Base-by-base conservation (phyloP, 2,888 invertebrate genomes). In the Reticulitermes lucifugus region DNA sequence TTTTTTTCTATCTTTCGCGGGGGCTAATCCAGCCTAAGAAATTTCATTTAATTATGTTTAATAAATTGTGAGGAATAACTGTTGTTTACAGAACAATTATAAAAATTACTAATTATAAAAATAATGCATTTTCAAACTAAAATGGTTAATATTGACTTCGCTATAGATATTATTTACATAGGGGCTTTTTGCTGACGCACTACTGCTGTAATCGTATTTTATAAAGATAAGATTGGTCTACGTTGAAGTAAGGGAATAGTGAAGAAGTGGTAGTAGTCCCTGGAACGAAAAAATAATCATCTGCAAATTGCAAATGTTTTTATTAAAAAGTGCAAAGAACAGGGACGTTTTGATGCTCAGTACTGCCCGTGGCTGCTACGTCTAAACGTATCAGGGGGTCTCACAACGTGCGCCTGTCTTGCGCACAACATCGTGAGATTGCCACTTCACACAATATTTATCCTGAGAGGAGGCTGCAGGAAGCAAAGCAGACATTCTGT, bases 381-480 rank as follows among this genome's bases (percentile, higher is more conserved):
- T 35, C 25, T 73, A 73, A 73, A 73, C 73, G 21, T 73, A 41
- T 73, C 73, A 73, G 73, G n/a, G 7, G 65, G n/a, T 65, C 65
- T 65, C 7, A n/a, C 25, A 65, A 73, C 73, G 21, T 73, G 5
- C 7, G 73, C 73, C 73, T 73, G 35, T 73, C 35, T 73, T 73
- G 73, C 73, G 41, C 35, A 6, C 10, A 73, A 7, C 7, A 35
- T 41, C 10, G 6, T 18, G 7, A 77, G 81, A 65, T 60, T 65
- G 60, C 81, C 81, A 81, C 81, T 81, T 81, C 41, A 81, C 65
- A 81, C 83, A 84, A 84, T 84, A 84, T 84, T 84, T 84, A 84
- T 59, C 79, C 83, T 29, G 65, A 43, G 75, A 79, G 59, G 59
- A 18, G 77, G 41, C 29, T 73, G 83, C 83, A 84, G 83, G 83